These are phyloP conservation scores for Bradypodion ventrale DNA, from an alignment of 2,797 vertebrate species.

Conservation along the genomic window DNA sequence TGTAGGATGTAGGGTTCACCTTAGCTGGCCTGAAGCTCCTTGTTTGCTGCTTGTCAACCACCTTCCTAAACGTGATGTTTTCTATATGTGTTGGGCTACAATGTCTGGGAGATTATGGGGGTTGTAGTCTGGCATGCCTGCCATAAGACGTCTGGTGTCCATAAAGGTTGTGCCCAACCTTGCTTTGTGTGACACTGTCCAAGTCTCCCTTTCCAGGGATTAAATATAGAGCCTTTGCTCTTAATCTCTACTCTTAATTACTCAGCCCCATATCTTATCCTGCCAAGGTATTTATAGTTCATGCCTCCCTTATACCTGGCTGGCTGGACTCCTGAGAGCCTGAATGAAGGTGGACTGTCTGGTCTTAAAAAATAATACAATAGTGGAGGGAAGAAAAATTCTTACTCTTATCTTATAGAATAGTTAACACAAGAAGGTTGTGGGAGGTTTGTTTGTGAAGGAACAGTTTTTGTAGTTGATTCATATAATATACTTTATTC, in stretches of 20 bases:
- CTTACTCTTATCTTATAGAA: not conserved
- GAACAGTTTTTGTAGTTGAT: not conserved
- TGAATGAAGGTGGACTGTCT: not conserved
- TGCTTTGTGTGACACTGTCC: not conserved
- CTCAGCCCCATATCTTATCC: not conserved
- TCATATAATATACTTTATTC: not conserved
- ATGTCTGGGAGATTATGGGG: not conserved
- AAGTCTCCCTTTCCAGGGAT: constrained; percentile 15
- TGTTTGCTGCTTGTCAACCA: too few species aligned
- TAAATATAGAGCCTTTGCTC: not conserved
- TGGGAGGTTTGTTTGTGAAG: too few species aligned
- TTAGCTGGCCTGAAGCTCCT: too few species aligned
- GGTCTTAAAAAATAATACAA: not conserved
- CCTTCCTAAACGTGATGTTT: not conserved
- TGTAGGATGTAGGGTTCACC: not conserved
- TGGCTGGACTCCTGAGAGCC: not conserved
- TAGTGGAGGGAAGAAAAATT: not conserved
- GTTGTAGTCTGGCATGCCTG: not conserved
- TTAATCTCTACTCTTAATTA: not conserved
- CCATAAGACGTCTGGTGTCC: not conserved
- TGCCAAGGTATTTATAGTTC: not conserved
- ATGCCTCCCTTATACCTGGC: not conserved
- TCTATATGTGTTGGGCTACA: not conserved
- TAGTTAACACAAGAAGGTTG: not conserved
- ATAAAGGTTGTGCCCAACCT: not conserved